Evolutionary conservation across 1,140 invertebrate species (phyloP).

Genomic region (Zaprionus nigranus): DNA sequence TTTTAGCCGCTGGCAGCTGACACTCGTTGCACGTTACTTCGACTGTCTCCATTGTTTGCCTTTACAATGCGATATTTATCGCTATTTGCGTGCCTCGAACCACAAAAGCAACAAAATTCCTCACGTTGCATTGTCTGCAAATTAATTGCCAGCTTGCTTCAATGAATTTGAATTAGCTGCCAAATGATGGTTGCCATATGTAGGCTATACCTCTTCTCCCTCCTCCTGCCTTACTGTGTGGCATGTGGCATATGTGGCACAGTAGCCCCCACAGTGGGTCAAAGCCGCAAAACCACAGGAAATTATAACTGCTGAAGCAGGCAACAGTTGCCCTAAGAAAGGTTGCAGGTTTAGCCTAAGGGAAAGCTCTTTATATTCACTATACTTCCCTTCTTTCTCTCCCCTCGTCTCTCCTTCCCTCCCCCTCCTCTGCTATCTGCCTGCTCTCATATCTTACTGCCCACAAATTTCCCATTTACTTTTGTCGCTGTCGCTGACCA

Average conservation of each 20-base stretch:
- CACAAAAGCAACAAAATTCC: constrained; percentile 8
- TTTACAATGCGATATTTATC: constrained; percentile 34
- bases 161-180: not conserved
- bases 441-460: not conserved
- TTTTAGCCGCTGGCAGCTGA: constrained; percentile 45
- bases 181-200: not conserved
- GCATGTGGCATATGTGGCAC: no score
- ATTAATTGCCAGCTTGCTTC: constrained; percentile 16
- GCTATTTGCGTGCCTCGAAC: constrained; percentile 27
- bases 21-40: not conserved
- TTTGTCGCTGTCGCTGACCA: constrained; percentile 10
- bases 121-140: constrained; percentile 13
- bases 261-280: no score
- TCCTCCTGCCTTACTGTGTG: not conserved
- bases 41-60: constrained; percentile 8
- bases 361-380: no score
- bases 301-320: not conserved
- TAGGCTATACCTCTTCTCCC: not conserved
- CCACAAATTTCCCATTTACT: constrained; percentile 12
- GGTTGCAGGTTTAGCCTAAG: not conserved
- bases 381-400: not conserved
- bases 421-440: not conserved
- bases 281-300: not conserved
- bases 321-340: not conserved
- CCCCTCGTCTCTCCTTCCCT: not conserved